phyloP scores from a whole-genome alignment of 1,140 invertebrate genomes.

The Drosophila eugracilis region DNA sequence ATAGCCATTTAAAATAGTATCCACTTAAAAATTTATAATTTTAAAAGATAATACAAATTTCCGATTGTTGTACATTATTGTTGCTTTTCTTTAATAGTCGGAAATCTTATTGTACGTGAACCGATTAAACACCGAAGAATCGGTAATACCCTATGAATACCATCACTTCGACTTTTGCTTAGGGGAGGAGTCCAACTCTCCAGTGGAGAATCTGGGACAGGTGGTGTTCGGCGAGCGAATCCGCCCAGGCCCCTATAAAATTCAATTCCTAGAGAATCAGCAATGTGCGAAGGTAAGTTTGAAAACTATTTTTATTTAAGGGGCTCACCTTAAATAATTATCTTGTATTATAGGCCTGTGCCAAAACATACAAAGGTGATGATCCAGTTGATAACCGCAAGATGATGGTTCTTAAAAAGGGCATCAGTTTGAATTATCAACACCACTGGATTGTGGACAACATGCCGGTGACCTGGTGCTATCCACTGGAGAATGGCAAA shows the following conservation, averaged over 20 bases:
- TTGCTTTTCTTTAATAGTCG: slow-evolving; percentile 45
- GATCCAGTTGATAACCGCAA: slow-evolving; percentile 89
- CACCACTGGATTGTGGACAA: slow-evolving; percentile 99
- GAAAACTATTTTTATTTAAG: neutral
- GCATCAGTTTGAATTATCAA: slow-evolving; percentile 98
- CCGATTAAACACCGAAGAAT: slow-evolving; percentile 97
- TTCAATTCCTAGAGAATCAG: slow-evolving; percentile 90
- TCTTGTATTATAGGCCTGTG: slow-evolving; percentile 85
- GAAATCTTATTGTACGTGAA: slow-evolving; percentile 93
- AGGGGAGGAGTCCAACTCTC: slow-evolving; percentile 90
- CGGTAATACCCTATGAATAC: slow-evolving; percentile 99
- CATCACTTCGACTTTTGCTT: slow-evolving; percentile 98
- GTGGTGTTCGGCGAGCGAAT: slow-evolving; percentile 99
- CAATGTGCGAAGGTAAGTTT: slow-evolving; percentile 88
- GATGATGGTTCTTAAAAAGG: slow-evolving; percentile 93
- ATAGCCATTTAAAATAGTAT: no score
- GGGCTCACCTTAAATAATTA: neutral
- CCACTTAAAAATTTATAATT: no score
- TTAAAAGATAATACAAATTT: no score
- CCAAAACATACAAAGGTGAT: slow-evolving; percentile 89
- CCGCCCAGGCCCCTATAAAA: slow-evolving; percentile 94
- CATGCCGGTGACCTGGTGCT: slow-evolving; percentile 99
- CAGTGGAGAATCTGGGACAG: slow-evolving; percentile 98
- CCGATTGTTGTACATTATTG: slow-evolving; percentile 7
- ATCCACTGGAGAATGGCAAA: slow-evolving; percentile 90